Evolutionary conservation across 92 coral and sea anemone species (phyloP).

Genomic region (Heliopora coerulea): DNA sequence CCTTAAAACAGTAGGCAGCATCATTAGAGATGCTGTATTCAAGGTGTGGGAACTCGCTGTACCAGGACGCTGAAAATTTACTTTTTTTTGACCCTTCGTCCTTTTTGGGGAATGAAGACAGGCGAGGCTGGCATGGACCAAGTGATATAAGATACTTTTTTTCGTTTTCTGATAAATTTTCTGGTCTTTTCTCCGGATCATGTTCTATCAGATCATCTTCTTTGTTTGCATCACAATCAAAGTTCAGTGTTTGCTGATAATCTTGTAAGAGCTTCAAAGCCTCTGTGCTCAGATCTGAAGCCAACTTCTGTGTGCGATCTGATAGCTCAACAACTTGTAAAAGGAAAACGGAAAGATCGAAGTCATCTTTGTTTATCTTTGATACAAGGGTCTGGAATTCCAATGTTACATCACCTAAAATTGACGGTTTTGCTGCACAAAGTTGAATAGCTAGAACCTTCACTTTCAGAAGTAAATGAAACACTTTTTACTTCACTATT

Average conservation of each 20-base stretch:
- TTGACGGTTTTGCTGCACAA: too few relatives aligned
- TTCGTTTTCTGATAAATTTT: background rate
- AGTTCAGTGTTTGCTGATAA: conserved; percentile 3
- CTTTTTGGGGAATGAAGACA: background rate
- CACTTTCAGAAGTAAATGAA: too few relatives aligned
- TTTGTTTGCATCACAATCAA: background rate
- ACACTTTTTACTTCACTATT: too few relatives aligned
- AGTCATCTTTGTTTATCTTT: too few relatives aligned
- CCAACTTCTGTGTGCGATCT: too few relatives aligned
- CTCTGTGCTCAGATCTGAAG: background rate
- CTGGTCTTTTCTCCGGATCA: conserved; percentile 2
- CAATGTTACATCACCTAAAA: too few relatives aligned
- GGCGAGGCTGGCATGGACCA: background rate
- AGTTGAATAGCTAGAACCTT: too few relatives aligned
- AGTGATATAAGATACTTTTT: background rate
- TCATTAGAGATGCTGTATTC: background rate
- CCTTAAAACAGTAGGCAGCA: background rate
- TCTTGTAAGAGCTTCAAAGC: conserved; percentile 6
- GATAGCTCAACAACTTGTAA: background rate
- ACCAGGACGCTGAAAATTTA: background rate
- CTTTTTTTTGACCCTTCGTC: background rate
- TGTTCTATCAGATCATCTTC: background rate
- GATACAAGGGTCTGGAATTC: too few relatives aligned
- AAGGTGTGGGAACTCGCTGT: background rate
- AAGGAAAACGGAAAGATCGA: background rate